A percentile compares a stretch with the other conserved stretches of the same genome.
Conservation (phyloP, 2,113 vertebrate genomes). For the Cyrtonyx montezumae region DNA sequence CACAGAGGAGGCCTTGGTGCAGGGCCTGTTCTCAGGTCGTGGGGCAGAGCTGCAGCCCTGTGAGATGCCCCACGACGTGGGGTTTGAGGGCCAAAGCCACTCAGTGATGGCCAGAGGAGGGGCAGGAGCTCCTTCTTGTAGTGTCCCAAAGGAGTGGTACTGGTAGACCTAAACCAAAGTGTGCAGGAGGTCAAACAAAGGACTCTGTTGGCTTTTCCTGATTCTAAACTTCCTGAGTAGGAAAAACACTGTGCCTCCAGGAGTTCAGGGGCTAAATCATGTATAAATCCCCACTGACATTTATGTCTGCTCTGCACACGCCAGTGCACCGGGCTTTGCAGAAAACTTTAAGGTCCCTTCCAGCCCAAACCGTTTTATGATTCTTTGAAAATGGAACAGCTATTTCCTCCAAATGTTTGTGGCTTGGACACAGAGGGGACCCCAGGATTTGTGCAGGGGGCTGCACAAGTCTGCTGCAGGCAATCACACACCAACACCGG, state of each 20-base stretch:
- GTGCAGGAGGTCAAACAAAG: neutral
- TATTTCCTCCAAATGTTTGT: neutral
- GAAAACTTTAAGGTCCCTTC: neutral
- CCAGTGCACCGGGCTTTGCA: neutral
- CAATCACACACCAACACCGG: neutral
- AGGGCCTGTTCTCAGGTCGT: neutral
- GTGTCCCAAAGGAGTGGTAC: neutral
- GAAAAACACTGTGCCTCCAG: neutral
- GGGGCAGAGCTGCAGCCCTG: neutral
- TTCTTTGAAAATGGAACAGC: no score
- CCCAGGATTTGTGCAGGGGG: neutral
- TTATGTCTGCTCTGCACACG: no score
- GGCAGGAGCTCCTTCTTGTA: neutral
- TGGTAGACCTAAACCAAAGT: neutral
- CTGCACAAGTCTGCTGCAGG: neutral
- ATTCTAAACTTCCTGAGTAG: neutral
- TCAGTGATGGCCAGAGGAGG: neutral
- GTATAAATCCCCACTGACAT: neutral
- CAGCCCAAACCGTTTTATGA: no score
- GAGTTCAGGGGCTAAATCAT: neutral
- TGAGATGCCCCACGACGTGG: neutral
- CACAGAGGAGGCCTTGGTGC: neutral
- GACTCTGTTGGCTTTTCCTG: neutral
- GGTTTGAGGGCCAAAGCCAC: neutral
- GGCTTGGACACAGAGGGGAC: neutral